These are phyloP conservation scores for Aromia moschata DNA, from an alignment of 2,888 invertebrate genomes.

Conservation along the genomic window DNA sequence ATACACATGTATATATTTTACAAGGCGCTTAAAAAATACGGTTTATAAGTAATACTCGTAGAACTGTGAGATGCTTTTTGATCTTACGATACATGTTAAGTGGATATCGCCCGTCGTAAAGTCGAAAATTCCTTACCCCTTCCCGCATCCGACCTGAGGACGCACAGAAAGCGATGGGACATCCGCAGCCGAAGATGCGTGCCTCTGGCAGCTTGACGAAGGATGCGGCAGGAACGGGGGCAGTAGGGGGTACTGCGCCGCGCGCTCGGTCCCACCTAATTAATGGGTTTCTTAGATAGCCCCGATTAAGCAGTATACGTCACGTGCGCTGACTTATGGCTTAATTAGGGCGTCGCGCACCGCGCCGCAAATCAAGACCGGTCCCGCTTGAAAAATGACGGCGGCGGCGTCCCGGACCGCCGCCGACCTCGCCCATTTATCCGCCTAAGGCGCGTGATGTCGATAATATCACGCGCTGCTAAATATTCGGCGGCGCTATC, in stretches of 20 bases:
- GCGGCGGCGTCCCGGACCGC: constrained; percentile 6
- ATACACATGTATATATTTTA: too few relatives aligned
- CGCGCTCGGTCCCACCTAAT: constrained; percentile 45
- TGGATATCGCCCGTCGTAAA: too few relatives aligned
- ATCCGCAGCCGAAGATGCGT: neutral
- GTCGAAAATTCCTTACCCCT: too few relatives aligned
- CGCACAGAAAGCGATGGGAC: too few relatives aligned
- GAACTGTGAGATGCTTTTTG: too few relatives aligned
- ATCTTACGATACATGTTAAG: too few relatives aligned
- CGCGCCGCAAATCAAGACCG: constrained; percentile 26
- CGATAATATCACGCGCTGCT: constrained; percentile 26
- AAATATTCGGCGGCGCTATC: too few relatives aligned
- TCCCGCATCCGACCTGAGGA: too few relatives aligned
- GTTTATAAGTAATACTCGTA: too few relatives aligned
- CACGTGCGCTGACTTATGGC: constrained; percentile 56
- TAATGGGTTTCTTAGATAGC: constrained; percentile 57
- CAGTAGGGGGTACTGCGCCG: constrained; percentile 1
- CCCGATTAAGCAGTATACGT: constrained; percentile 55
- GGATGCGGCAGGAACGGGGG: constrained; percentile 11
- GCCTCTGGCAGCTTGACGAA: constrained; percentile 22
- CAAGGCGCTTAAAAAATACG: too few relatives aligned
- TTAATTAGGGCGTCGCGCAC: constrained; percentile 48
- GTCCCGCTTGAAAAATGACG: constrained; percentile 24
- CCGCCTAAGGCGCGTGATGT: neutral
- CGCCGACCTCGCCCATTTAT: constrained; percentile 11